Evolutionary conservation across 2,888 invertebrate species (phyloP), one percentile per base, ranked within the genome.

Genomic region (Margaritifera margaritifera): DNA sequence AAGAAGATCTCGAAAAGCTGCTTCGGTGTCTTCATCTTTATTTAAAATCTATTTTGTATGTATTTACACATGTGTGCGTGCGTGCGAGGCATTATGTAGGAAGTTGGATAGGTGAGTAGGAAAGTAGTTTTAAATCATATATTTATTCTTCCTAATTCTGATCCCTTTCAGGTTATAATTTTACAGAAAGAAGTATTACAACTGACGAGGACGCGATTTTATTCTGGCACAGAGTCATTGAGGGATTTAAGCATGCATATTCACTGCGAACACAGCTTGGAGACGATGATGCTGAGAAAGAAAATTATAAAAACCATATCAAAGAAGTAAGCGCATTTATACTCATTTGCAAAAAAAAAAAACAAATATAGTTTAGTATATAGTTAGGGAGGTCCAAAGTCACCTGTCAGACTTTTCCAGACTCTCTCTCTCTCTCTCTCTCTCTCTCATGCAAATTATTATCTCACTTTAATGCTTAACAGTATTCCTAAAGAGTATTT

Each of bases 161-260:
- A 19, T n/a, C 50, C 15, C 22, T 71, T 74, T 18, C 70, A 87
- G 87, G 86, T 18, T 87, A 81, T 62, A 73, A 82, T 8, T 76
- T 87, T 31, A 70, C 72, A 15, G 31, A 72, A 18, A 72, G 70
- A 11, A 79, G 80, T 70, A 60, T 86, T 18, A 64, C 74, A 2
- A 77, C 72, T 15, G 69, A 69, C 5, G 71, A 80, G n/a, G 75
- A 71, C 1, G 66, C 74, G 1, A 66, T 80, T 1, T 68, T 87
- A 4, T 94, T 95, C 3, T 94, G 94, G 92, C 98, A 98, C 84
- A 93, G 95, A 74, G 91, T 96, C 77, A 91, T 95, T 11, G 98
- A 99, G 88, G 93, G 94, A 11, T 95, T 96, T 90, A 99, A 99
- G 89, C 97, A 94, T 90, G 96, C 94, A 19, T 97, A 94, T 89